phyloP scores from a whole-genome alignment of 92 coral and sea anemone species.

The Zoanthus sociatus region DNA sequence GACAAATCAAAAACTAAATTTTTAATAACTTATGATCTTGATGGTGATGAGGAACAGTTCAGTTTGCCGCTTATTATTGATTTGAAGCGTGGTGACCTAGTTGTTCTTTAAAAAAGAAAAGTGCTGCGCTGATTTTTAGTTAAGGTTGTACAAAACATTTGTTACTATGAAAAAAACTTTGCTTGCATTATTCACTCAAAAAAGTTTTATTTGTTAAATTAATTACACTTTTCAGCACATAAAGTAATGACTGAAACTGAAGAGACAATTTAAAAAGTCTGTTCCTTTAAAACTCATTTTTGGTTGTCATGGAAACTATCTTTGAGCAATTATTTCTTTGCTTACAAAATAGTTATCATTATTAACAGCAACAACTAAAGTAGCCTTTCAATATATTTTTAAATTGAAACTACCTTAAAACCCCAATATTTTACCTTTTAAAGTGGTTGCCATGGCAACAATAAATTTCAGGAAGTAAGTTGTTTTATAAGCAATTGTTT shows the following conservation, averaged over 20 bases:
- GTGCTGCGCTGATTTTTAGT: constrained; percentile 2
- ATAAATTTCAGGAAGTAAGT: constrained; percentile 11
- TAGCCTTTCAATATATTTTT: constrained; percentile 18
- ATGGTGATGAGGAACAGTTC: not conserved
- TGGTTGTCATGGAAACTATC: constrained; percentile 28
- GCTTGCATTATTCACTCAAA: constrained; percentile 21
- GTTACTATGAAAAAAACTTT: constrained; percentile 16
- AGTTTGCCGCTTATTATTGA: not conserved
- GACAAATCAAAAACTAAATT: constrained; percentile 12
- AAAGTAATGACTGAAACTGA: constrained; percentile 1
- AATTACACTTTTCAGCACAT: constrained; percentile 12
- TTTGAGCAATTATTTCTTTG: constrained; percentile 20
- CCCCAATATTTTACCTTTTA: not conserved
- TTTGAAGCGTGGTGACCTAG: not conserved
- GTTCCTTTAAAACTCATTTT: constrained; percentile 12
- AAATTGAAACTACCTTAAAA: not conserved
- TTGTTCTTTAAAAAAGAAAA: not conserved
- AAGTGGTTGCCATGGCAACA: constrained; percentile 3
- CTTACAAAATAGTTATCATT: constrained; percentile 17
- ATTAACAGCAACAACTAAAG: constrained; percentile 29
- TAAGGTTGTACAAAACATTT: constrained; percentile 28
- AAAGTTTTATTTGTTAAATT: constrained; percentile 12
- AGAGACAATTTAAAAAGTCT: constrained; percentile 15
- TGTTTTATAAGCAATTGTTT: constrained; percentile 2
- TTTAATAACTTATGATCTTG: not conserved